Conservation (phyloP, 1,140 invertebrate genomes). For the Monochamus saltuarius region DNA sequence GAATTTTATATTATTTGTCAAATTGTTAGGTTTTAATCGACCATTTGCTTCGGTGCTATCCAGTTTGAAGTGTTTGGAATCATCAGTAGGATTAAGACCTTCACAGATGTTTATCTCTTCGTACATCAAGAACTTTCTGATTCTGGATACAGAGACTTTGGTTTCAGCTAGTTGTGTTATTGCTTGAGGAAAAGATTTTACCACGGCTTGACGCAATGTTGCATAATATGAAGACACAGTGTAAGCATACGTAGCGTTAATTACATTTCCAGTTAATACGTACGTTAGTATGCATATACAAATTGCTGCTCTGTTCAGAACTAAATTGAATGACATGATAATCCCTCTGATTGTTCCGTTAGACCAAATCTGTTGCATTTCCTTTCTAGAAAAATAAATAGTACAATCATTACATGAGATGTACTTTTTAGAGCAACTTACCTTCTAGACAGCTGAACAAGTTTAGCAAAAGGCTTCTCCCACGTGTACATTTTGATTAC, state of each 20-base stretch:
- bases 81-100: too few species aligned
- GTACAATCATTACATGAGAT: too few species aligned
- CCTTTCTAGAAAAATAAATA: slow-evolving; percentile 34
- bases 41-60: not conserved
- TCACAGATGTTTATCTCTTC: slow-evolving; percentile 42
- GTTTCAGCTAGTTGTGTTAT: slow-evolving; percentile 62
- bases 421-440: slow-evolving; percentile 8
- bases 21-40: not conserved
- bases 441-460: slow-evolving; percentile 33
- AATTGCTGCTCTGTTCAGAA: slow-evolving; percentile 71
- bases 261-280: slow-evolving; percentile 66
- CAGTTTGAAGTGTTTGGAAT: too few species aligned
- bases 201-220: slow-evolving; percentile 68
- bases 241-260: slow-evolving; percentile 75
- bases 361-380: slow-evolving; percentile 40
- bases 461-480: slow-evolving; percentile 64
- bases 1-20: too few species aligned
- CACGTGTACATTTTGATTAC: slow-evolving; percentile 87
- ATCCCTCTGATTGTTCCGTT: slow-evolving; percentile 65
- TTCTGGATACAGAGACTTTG: slow-evolving; percentile 64
- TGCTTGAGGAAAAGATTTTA: slow-evolving; percentile 69
- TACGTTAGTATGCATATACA: slow-evolving; percentile 75
- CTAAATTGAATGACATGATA: slow-evolving; percentile 71
- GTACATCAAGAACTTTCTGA: slow-evolving; percentile 60
- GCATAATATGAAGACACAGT: slow-evolving; percentile 71